Evolutionary conservation across 2,888 invertebrate genomes (phyloP), one percentile per base, ranked within the genome.

Genomic region (Sepioteuthis lessoniana): DNA sequence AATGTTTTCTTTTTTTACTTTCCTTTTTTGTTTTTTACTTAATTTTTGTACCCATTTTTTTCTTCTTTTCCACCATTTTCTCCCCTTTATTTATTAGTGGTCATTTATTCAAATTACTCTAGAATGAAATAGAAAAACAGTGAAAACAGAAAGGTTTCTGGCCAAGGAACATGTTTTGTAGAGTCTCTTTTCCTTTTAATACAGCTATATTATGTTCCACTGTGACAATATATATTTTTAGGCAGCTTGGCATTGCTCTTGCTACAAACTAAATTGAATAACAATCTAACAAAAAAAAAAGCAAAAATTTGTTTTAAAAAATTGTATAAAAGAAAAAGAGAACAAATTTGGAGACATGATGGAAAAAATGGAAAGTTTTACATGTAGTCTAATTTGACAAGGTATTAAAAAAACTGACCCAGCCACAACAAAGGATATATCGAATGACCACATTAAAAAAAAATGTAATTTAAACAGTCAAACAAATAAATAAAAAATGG

Each of bases 31-130:
- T 76, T 76, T n/a, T 76, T 76, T 13, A 76, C n/a, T 76, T n/a
- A 35, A 76, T 35, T 76, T 76, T 16, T 76, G 0, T 35, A 76
- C 76, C 25, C 21, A 55, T 25, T 55, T 21, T 55, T 21, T 21
- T 19, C 50, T 0, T 21, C 21, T 13, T 76, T 10, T 13, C 16
- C 25, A 76, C 8, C n/a, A 16, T 35, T 76, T 76, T n/a, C n/a
- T 16, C n/a, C 76, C n/a, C 76, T 76, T 76, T n/a, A 35, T 76
- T 76, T 76, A 76, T 76, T 76, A 76, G 76, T 13, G 76, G 76
- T n/a, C 76, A 76, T 76, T 76, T 76, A 76, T 76, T 76, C 76
- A 76, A 76, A 76, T 76, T 76, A 35, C 76, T 60, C n/a, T n/a
- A 13, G n/a, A 35, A 76, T 76, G 76, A 76, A 55, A 55, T 55